Evolutionary conservation across 2,113 vertebrate genomes (phyloP).

Genomic region (Puntigrus tetrazona): DNA sequence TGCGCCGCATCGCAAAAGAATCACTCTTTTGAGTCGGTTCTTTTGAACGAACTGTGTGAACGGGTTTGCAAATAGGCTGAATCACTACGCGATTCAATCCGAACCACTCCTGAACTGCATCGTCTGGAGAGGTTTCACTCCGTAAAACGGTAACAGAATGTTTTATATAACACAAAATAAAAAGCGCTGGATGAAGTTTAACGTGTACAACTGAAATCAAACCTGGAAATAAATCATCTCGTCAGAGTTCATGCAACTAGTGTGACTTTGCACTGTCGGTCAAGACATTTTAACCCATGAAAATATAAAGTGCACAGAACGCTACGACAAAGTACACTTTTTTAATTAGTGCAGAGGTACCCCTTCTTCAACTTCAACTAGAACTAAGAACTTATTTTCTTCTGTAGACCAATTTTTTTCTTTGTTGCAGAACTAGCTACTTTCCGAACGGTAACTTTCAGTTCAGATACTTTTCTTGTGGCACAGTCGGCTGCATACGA

Average conservation of each 20-base stretch:
- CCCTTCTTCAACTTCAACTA: neutral
- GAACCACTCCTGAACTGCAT: neutral
- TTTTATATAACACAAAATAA: neutral
- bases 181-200: neutral
- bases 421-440: neutral
- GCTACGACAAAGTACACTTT: neutral
- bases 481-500: neutral
- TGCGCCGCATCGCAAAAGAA: neutral
- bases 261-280: neutral
- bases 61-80: neutral
- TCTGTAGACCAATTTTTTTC: neutral
- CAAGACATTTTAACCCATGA: neutral
- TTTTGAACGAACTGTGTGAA: neutral
- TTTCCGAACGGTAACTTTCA: neutral
- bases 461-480: neutral
- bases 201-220: neutral
- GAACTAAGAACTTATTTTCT: neutral
- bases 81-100: neutral
- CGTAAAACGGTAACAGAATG: constrained; percentile 10
- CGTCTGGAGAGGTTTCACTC: neutral
- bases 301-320: neutral
- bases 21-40: neutral
- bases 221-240: neutral
- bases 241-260: neutral
- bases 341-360: neutral